Evolutionary conservation across 2,797 vertebrate species (phyloP), one percentile per base, ranked within the genome.

Genomic region (Pterois miles): DNA sequence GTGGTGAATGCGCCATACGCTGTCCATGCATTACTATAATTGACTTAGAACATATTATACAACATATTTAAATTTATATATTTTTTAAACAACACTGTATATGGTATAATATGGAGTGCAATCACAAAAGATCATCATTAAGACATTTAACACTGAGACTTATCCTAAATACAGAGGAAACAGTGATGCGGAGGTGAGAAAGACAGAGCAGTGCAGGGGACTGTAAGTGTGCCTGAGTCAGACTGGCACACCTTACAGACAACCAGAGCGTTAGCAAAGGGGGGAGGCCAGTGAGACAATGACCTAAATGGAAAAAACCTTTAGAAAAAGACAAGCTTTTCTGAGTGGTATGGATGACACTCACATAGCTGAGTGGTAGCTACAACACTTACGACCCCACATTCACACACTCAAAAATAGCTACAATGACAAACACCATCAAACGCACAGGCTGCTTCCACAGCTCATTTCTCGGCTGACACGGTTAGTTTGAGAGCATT

Each of bases 201-300:
- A 88, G 66, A 74, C 60, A 78, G 64, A 76, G 71, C 66, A 77
- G 69, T 73, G 76, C 74, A 11, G 56, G 33, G 67, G 34, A 84
- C 68, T 84, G 78, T 65, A 91, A 88, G 89, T 79, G 82, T 82
- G 77, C 79, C 72, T 6, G 59, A 70, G 68, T 71, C 74, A 78
- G 59, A 80, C 3, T 58, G 71, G 48, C 86, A 89, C 84, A 82
- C 63, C 71, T 89, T 82, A 90, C 80, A 89, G 76, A 76, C 67
- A 80, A 89, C 84, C 80, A 83, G 77, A 54, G 53, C 58, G 65
- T 86, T 90, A 87, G 81, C 84, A 72, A 77, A 86, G 59, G 43
- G n/a, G 43, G 56, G 34, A 78, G 56, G 71, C 72, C 74, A 68
- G 71, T 58, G 77, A 84, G 59, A 83, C 31, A 75, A 81, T 86